Evolutionary conservation across 2,888 invertebrate species (phyloP), one percentile per base, ranked within the genome.

Genomic region (Furcula furcula): DNA sequence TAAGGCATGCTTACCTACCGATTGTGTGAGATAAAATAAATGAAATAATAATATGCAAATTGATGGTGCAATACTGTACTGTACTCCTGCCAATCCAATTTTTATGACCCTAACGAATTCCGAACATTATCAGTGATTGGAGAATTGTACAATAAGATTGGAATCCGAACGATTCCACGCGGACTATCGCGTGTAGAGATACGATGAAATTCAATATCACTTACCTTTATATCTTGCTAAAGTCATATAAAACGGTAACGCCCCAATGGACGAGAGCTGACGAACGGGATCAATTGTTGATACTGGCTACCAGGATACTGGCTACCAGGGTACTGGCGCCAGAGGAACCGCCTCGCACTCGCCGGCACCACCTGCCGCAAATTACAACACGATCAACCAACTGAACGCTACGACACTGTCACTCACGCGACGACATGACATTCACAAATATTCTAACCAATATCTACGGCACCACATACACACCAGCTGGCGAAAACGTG

Each of bases 161-260:
- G 4, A 20, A 20, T 7, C 10, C 4, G 16, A 3, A 6, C 2
- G 26, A 35, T 41, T 52, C 49, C 56, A 56, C 49, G 56, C 52
- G 56, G 58, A 34, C 36, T 29, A 5, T 40, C 26, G 28, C 28
- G 28, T 28, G 18, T 18, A 11, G 7, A 6, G 18, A 15, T 30
- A 32, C 0, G 18, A 25, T 14, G 14, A 31, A 37, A 36, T 31
- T 34, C 30, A 44, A 34, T 43, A 36, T 34, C 58, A 91, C 93
- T 93, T 80, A 96, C 96, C 95, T 94, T 92, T 94, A 92, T 92
- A 93, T 93, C 93, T 94, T 95, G 93, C 95, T 95, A 95, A 96
- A 96, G 95, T 96, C 96, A 96, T 96, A 96, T 96, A 96, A 96
- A 94, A 95, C 92, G 92, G 92, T 94, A 93, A 92, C 94, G 94